These are phyloP conservation scores for Yponomeuta malinellus DNA, from an alignment of 2,888 invertebrate genomes.

Conservation along the genomic window DNA sequence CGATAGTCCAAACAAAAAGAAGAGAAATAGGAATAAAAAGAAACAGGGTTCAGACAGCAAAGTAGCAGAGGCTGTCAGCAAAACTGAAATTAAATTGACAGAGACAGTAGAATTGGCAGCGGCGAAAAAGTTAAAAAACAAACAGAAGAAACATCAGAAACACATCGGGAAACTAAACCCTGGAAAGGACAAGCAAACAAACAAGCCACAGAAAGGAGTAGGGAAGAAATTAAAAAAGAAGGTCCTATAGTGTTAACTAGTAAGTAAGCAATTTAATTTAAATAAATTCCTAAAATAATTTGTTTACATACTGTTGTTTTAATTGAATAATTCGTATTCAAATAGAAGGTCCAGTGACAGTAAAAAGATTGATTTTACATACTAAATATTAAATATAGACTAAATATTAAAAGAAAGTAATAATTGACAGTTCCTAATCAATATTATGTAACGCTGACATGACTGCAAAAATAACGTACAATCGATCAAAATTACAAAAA, in stretches of 20 bases:
- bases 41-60: constrained; percentile 16
- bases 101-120: constrained; percentile 35
- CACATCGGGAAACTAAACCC: constrained; percentile 50
- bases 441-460: no score
- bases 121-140: constrained; percentile 53
- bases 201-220: constrained; percentile 22
- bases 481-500: no score
- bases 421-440: no score
- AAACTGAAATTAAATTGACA: constrained; percentile 19
- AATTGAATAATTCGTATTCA: not conserved
- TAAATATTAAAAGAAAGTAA: no score
- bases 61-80: constrained; percentile 18
- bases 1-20: constrained; percentile 10
- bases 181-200: constrained; percentile 28
- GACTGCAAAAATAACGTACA: no score
- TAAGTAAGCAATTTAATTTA: constrained; percentile 2
- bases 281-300: not conserved
- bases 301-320: not conserved
- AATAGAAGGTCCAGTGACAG: no score
- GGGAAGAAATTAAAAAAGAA: constrained; percentile 40
- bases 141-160: constrained; percentile 50
- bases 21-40: constrained; percentile 19
- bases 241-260: constrained; percentile 2
- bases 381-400: not conserved
- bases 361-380: not conserved